phyloP scores from a whole-genome alignment of 2,113 vertebrate species.

The Myotis brandtii region DNA sequence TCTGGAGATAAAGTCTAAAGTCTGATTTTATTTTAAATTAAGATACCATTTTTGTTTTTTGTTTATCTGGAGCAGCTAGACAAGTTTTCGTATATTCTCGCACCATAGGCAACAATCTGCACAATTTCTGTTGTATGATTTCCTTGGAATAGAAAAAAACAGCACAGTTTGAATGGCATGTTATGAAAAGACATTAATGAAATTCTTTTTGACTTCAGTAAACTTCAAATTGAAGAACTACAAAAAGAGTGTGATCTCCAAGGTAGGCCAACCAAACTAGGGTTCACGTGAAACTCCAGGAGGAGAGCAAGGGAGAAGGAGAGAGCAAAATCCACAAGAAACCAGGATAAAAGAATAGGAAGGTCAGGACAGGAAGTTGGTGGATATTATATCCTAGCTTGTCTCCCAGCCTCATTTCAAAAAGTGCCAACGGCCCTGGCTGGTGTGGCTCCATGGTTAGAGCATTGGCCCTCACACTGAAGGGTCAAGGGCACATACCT shows the following conservation, averaged over 20 bases:
- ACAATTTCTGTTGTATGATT: slow-evolving; percentile 61
- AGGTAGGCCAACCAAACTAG: slow-evolving; percentile 33
- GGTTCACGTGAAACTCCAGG: not conserved
- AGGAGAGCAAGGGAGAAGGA: not conserved
- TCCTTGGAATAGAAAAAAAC: slow-evolving; percentile 70
- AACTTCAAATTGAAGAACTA: slow-evolving; percentile 57
- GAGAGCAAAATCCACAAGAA: not conserved
- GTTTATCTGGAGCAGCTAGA: slow-evolving; percentile 69
- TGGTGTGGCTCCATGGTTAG: too few relatives aligned
- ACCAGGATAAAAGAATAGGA: not conserved
- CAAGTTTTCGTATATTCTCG: slow-evolving; percentile 71
- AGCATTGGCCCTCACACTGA: too few relatives aligned
- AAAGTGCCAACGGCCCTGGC: not conserved
- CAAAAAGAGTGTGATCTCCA: slow-evolving; percentile 19
- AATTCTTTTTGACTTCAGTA: slow-evolving; percentile 73
- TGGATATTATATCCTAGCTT: not conserved
- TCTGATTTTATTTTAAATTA: slow-evolving; percentile 71
- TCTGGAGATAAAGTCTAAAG: slow-evolving; percentile 39
- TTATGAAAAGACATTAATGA: slow-evolving; percentile 74
- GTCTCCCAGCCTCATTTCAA: not conserved
- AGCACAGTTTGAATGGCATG: slow-evolving; percentile 73
- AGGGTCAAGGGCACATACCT: too few relatives aligned
- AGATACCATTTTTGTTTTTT: slow-evolving; percentile 70
- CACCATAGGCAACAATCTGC: slow-evolving; percentile 68
- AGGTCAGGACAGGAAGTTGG: not conserved